A percentile compares a stretch with the other conserved stretches of the same genome.
These are phyloP conservation scores for Parasteatoda lunata DNA, from an alignment of 2,888 invertebrate genomes.

Conservation along the genomic window DNA sequence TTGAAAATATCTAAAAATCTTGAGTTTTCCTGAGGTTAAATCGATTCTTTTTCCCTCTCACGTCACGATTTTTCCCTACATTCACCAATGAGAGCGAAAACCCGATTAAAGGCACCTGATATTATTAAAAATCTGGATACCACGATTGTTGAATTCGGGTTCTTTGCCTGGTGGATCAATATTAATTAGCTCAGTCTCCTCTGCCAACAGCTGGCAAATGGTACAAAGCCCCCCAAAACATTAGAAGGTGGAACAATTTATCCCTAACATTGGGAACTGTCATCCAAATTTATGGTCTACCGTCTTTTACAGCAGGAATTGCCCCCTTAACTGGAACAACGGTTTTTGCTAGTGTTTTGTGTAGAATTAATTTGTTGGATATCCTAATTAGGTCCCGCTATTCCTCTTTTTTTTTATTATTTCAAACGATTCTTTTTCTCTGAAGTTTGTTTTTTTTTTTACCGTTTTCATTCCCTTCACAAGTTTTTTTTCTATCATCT, in stretches of 20 bases:
- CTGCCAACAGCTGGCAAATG: slow-evolving; percentile 54
- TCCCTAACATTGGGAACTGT: slow-evolving; percentile 55
- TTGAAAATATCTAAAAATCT: slow-evolving; percentile 63
- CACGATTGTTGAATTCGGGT: slow-evolving; percentile 45
- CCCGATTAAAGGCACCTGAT: slow-evolving; percentile 63
- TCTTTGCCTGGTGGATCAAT: slow-evolving; percentile 41
- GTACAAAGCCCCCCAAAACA: slow-evolving; percentile 11
- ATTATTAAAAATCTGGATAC: slow-evolving; percentile 52
- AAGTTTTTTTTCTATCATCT: slow-evolving; percentile 13
- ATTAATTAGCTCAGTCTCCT: slow-evolving; percentile 45
- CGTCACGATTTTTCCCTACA: slow-evolving; percentile 5
- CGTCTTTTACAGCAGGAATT: slow-evolving; percentile 26
- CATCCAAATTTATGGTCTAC: slow-evolving; percentile 59
- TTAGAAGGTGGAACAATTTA: slow-evolving; percentile 35
- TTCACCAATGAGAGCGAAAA: slow-evolving; percentile 30
- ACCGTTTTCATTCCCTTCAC: not conserved
- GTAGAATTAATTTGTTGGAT: slow-evolving; percentile 51
- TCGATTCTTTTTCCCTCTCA: slow-evolving; percentile 25
- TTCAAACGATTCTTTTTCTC: slow-evolving; percentile 14
- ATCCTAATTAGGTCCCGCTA: slow-evolving; percentile 52
- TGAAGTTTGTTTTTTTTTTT: slow-evolving; percentile 10
- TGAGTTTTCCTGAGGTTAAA: not conserved
- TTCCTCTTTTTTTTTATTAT: slow-evolving; percentile 28
- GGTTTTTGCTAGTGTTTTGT: slow-evolving; percentile 62
- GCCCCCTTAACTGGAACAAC: slow-evolving; percentile 29